Percentiles rank a stretch among this genome's conserved stretches.
Evolutionary conservation across 2,113 vertebrate species (phyloP).

Genomic region (Ursus arctos): DNA sequence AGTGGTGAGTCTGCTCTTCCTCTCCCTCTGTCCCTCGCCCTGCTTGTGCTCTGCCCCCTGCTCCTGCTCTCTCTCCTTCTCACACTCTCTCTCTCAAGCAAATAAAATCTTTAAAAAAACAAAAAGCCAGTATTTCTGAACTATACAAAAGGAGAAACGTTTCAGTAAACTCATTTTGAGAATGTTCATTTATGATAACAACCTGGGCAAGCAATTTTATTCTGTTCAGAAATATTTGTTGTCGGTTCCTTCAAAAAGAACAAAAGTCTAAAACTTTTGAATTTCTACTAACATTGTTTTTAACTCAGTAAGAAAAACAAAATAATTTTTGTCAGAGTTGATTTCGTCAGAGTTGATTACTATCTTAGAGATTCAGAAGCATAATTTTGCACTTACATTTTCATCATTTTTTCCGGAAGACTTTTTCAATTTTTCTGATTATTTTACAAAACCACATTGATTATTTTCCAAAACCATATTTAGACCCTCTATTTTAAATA

Average conservation of each 20-base stretch:
- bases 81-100: background rate
- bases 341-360: background rate
- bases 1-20: background rate
- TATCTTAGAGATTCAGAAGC: background rate
- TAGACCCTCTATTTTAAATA: constrained; percentile 16
- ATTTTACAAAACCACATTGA: background rate
- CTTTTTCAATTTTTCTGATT: background rate
- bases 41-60: background rate
- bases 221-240: background rate
- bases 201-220: background rate
- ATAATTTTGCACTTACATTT: background rate
- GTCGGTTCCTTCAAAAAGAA: background rate
- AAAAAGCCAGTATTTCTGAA: background rate
- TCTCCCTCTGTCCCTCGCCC: background rate
- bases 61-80: background rate
- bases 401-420: background rate
- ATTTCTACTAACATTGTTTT: constrained; percentile 14
- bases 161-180: background rate
- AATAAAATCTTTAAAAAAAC: background rate
- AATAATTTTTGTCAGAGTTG: background rate
- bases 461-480: background rate
- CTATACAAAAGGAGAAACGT: background rate
- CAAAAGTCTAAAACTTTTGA: background rate
- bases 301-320: background rate
- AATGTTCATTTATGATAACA: background rate